These are phyloP conservation scores for Gryllus bimaculatus DNA, from an alignment of 1,140 invertebrate species.

Conservation along the genomic window DNA sequence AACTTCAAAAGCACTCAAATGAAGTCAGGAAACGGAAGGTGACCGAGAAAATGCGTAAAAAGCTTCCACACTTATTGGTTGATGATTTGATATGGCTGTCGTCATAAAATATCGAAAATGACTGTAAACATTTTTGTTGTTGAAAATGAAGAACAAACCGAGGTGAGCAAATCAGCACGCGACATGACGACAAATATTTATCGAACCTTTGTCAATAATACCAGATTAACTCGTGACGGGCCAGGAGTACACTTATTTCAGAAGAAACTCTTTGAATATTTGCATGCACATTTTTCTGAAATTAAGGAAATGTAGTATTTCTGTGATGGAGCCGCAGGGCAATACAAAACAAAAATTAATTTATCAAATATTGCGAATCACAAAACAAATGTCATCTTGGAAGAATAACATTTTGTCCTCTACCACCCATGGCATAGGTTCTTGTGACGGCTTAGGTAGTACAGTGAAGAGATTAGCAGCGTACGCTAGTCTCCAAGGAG, in stretches of 20 bases:
- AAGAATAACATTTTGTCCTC: too few relatives aligned
- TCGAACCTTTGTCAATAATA: neutral
- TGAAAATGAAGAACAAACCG: neutral
- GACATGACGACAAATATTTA: neutral
- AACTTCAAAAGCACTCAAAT: neutral
- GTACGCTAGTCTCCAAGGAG: too few relatives aligned
- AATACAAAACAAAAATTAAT: too few relatives aligned
- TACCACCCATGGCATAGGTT: too few relatives aligned
- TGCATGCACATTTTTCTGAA: too few relatives aligned
- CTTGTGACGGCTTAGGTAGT: too few relatives aligned
- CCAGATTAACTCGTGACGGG: neutral
- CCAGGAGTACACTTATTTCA: too few relatives aligned
- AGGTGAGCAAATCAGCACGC: neutral
- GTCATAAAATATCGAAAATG: neutral
- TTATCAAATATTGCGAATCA: too few relatives aligned
- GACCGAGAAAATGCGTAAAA: neutral
- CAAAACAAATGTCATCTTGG: too few relatives aligned
- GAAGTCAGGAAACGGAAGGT: neutral
- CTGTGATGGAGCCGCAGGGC: too few relatives aligned
- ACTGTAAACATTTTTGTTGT: neutral
- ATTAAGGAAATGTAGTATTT: too few relatives aligned
- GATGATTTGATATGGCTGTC: neutral
- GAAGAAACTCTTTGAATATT: neutral
- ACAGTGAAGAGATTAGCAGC: too few relatives aligned
- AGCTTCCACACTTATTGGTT: neutral